These are phyloP conservation scores for Drosophila kepulauana DNA, from an alignment of 1,140 invertebrate genomes.

Conservation along the genomic window DNA sequence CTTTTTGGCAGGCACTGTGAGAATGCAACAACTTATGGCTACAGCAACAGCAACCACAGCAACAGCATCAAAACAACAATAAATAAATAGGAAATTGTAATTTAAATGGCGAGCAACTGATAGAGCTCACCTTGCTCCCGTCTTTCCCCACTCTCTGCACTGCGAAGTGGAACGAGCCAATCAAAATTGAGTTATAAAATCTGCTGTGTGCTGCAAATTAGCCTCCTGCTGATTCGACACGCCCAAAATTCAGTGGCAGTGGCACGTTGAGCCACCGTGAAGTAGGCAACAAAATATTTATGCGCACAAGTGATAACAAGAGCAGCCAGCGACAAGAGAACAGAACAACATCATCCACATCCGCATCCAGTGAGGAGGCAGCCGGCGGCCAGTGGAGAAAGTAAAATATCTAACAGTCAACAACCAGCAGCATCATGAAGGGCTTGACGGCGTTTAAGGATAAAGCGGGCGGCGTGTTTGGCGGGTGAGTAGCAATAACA, in stretches of 20 bases:
- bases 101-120: constrained; percentile 63
- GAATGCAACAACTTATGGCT: constrained; percentile 49
- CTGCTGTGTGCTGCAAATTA: constrained; percentile 66
- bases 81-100: constrained; percentile 29
- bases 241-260: constrained; percentile 37
- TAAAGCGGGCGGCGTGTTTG: constrained; percentile 78
- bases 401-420: constrained; percentile 34
- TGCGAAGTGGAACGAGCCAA: constrained; percentile 49
- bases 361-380: constrained; percentile 34
- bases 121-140: constrained; percentile 15
- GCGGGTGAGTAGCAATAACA: constrained; percentile 73
- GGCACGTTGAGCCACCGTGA: constrained; percentile 68
- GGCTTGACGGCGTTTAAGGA: constrained; percentile 84
- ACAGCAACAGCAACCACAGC: constrained; percentile 21
- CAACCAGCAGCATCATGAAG: constrained; percentile 71
- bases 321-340: constrained; percentile 23
- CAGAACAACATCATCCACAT: background rate
- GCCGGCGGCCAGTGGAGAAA: constrained; percentile 8
- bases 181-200: constrained; percentile 74
- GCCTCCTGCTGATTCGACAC: constrained; percentile 70
- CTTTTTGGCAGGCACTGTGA: constrained; percentile 66
- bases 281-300: constrained; percentile 75
- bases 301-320: constrained; percentile 78
- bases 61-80: constrained; percentile 22
- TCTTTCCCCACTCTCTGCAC: background rate